Evolutionary conservation across 1,140 invertebrate species (phyloP).

Genomic region (Conus ventricosus): DNA sequence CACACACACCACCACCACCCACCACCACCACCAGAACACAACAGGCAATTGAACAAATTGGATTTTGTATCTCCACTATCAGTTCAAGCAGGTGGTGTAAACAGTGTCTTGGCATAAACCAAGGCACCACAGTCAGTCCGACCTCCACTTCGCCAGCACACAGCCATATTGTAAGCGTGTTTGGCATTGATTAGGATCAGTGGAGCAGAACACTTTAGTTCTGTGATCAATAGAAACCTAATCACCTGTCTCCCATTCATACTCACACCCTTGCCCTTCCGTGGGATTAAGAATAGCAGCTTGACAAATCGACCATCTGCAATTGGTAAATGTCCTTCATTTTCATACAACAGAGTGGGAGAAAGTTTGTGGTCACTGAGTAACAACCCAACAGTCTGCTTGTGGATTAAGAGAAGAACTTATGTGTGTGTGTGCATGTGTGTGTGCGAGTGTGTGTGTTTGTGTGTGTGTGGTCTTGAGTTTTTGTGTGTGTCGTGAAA

Average conservation of each 20-base stretch:
- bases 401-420: too few species aligned
- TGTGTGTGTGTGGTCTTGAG: too few species aligned
- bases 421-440: too few species aligned
- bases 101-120: background rate
- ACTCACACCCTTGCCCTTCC: background rate
- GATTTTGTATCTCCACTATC: too few species aligned
- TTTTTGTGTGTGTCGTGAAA: too few species aligned
- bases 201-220: background rate
- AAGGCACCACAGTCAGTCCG: background rate
- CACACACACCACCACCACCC: too few species aligned
- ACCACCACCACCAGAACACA: too few species aligned
- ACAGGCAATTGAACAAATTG: too few species aligned
- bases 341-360: background rate
- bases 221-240: background rate
- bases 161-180: background rate
- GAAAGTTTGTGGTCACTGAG: background rate
- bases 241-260: background rate
- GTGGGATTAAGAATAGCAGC: background rate
- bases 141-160: background rate
- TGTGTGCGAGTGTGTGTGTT: background rate
- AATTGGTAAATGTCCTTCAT: background rate
- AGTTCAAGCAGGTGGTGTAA: too few species aligned
- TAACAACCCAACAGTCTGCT: background rate
- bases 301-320: background rate
- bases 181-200: slow-evolving; percentile 3